Evolutionary conservation across 2,797 vertebrate species (phyloP), one percentile per base, ranked within the genome.

Genomic region (Acropternis orthonyx): DNA sequence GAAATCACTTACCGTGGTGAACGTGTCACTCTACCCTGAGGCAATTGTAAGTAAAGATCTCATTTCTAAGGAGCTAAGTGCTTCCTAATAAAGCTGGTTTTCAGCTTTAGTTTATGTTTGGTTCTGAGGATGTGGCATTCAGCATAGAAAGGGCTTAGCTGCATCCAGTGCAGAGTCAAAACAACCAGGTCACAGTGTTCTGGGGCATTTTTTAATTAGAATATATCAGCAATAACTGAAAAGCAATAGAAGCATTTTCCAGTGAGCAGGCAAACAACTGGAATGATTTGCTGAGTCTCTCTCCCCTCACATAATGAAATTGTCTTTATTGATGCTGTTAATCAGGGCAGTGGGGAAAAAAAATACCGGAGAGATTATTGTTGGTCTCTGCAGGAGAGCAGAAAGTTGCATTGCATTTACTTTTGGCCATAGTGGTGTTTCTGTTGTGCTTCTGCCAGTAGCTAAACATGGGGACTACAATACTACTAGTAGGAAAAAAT

Each of bases 251-350:
- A 87, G 66, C 24, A 14, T 81, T 93, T 89, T 88, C 37, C 21
- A 44, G 36, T 32, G 85, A 94, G 85, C 94, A 51, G 95, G 34
- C 77, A 92, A n/a, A 21, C 43, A 83, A 43, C 27, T 85, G 58
- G 59, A 89, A 88, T 71, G 79, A 81, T 94, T 92, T 85, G 51
- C 49, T 37, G 32, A 83, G 58, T 75, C 36, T 73, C 48, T 95
- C 34, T 41, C 59, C 58, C 66, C 30, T 78, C 44, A 36, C 62
- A n/a, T 86, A 93, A 92, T 91, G 51, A 90, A 90, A 79, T 78
- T 91, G 83, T 90, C 63, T 85, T 93, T 94, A 96, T 88, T 94
- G 88, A 94, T 90, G 69, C 44, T 92, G 82, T 86, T 97, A 88
- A 95, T 95, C 77, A 84, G 82, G 63, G 16, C 59, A 90, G 32